Percentiles rank a stretch among this genome's conserved stretches.
These are phyloP conservation scores for Clavelina lepadiformis DNA, from an alignment of 23 tunicate genomes.

Conservation along the genomic window DNA sequence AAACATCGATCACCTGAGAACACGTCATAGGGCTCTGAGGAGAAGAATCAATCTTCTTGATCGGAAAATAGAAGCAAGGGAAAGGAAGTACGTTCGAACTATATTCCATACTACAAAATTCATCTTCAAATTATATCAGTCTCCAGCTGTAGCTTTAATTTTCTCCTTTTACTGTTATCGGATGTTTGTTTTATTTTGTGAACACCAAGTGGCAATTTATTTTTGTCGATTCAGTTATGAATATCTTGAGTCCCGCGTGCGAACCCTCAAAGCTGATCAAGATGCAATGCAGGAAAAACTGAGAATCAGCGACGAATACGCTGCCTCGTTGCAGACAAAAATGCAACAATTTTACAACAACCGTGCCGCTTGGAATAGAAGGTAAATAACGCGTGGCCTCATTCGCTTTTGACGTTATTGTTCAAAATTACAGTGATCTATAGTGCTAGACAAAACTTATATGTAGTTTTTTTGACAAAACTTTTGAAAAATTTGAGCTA, in stretches of 20 bases:
- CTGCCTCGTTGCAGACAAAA: slow-evolving; percentile 34
- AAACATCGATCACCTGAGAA: slow-evolving; percentile 38
- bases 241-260: slow-evolving; percentile 58
- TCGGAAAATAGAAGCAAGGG: slow-evolving; percentile 62
- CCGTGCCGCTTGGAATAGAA: slow-evolving; percentile 68
- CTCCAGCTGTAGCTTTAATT: background rate
- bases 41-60: slow-evolving; percentile 30
- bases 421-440: too few species aligned
- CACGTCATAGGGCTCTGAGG: slow-evolving; percentile 56
- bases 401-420: too few species aligned
- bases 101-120: too few species aligned
- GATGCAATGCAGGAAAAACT: slow-evolving; percentile 68
- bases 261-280: slow-evolving; percentile 65
- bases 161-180: background rate
- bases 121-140: too few species aligned
- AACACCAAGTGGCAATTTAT: background rate
- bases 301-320: slow-evolving; percentile 54
- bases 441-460: too few species aligned
- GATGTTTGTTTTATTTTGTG: background rate
- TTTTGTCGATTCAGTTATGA: slow-evolving; percentile 41
- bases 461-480: background rate
- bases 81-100: slow-evolving; percentile 56
- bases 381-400: too few species aligned
- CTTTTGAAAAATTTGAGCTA: background rate
- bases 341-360: slow-evolving; percentile 51